phyloP scores from a whole-genome alignment of 2,113 vertebrate species.

The Guaruba guarouba region DNA sequence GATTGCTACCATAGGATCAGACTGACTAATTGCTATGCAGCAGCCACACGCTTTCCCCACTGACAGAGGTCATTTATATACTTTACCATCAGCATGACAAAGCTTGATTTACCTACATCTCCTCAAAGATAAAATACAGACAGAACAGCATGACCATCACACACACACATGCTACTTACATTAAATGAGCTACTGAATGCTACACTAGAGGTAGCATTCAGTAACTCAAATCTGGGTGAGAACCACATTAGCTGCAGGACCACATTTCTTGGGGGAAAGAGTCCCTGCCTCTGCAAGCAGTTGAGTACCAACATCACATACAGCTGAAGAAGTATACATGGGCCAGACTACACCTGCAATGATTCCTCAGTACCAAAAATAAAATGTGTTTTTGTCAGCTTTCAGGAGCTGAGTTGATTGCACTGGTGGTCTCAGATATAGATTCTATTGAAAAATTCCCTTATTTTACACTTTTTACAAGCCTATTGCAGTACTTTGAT shows the following conservation, averaged over 20 bases:
- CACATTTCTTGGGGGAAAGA: neutral
- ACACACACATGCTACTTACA: neutral
- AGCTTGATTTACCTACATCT: neutral
- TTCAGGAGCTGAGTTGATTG: neutral
- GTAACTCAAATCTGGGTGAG: neutral
- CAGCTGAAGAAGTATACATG: rapidly evolving
- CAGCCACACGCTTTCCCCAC: neutral
- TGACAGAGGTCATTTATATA: neutral
- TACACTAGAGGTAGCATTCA: neutral
- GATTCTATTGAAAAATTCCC: neutral
- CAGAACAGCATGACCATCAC: neutral
- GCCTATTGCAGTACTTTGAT: neutral
- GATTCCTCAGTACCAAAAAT: neutral
- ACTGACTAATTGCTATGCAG: neutral
- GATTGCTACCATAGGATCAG: neutral
- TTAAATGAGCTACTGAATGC: neutral
- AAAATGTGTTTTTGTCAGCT: neutral
- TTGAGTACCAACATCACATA: neutral
- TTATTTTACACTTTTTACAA: neutral
- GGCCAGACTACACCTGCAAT: neutral
- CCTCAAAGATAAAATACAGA: neutral
- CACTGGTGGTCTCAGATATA: neutral
- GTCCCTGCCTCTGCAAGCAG: rapidly evolving
- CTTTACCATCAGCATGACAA: neutral
- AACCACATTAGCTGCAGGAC: neutral